Evolutionary conservation across 2,888 invertebrate species (phyloP), one percentile per base, ranked within the genome.

Genomic region (Dicyrtomina minuta): DNA sequence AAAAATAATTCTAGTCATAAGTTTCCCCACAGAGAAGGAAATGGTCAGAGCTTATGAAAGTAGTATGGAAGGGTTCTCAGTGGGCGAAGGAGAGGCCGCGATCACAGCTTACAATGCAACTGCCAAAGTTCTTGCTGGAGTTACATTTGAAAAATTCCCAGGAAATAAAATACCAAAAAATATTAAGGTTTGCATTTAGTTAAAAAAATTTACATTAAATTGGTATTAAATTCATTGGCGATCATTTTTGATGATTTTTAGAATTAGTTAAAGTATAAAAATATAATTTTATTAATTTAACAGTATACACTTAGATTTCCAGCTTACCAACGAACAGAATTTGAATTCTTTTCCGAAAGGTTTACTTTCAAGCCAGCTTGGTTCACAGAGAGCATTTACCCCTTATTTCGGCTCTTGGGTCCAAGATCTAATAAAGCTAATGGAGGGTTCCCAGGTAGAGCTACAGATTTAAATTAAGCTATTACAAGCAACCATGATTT

Each of bases 381-480:
- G n/a, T n/a, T n/a, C n/a, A n/a, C n/a, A n/a, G n/a, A n/a, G n/a
- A n/a, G n/a, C n/a, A n/a, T n/a, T n/a, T n/a, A n/a, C n/a, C n/a
- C n/a, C n/a, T n/a, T n/a, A n/a, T n/a, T n/a, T n/a, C n/a, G n/a
- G n/a, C n/a, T n/a, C n/a, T n/a, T n/a, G n/a, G n/a, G n/a, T n/a
- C n/a, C n/a, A n/a, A n/a, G n/a, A n/a, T n/a, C n/a, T n/a, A n/a
- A n/a, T n/a, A n/a, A n/a, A n/a, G n/a, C n/a, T n/a, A n/a, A n/a
- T n/a, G n/a, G n/a, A n/a, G n/a, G n/a, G n/a, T n/a, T n/a, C n/a
- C n/a, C n/a, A n/a, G n/a, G n/a, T n/a, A n/a, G n/a, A 75, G 89
- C 90, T 85, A 85, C 83, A 65, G 82, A n/a, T 8, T 27, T 58
- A 26, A 55, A 22, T 22, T 22, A 55, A 55, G 6, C n/a, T 22